Base-by-base conservation (phyloP, 2,797 vertebrate genomes). In the Rachycentron canadum region DNA sequence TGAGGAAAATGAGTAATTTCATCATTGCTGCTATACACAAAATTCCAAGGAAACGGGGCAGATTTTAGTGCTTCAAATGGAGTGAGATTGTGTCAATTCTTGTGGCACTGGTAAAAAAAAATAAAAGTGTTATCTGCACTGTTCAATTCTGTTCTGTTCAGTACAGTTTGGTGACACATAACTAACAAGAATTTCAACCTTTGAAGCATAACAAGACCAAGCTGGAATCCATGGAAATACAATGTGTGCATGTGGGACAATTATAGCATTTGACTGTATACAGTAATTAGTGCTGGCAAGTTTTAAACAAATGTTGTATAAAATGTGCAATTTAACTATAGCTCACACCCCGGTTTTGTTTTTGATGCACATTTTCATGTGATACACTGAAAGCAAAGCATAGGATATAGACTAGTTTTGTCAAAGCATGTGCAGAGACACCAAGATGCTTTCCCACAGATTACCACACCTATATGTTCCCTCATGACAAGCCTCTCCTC, bases 361-460 rank as follows among this genome's bases (percentile, higher is more conserved):
- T 53, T 49, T 70, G n/a, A 58, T 19, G 41, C 26, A 30, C n/a
- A 43, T 28, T 26, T 45, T 71, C 5, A n/a, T 30, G 2, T 45
- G n/a, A 28, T 40, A 61, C 3, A 16, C 12, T 21, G 5, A 58
- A 12, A 30, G 25, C 14, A 17, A 58, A 69, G 50, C 63, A 32
- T 7, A 52, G 32, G 47, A 9, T 49, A n/a, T 28, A 3, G 36
- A 43, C 28, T 5, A 19, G 68, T n/a, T 76, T 55, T 87, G 87
- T 85, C 0, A 17, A 76, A 84, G 69, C 77, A 66, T 66, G 78
- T 69, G 78, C 59, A 45, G 49, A 49, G 17, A 79, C 7, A 30
- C 58, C 23, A 1, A 21, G 72, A 88, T 62, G 60, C 64, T 74
- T 88, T 88, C 87, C 78, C 80, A 89, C 85, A 82, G 64, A 19